A percentile compares a stretch with the other conserved stretches of the same genome.
These are phyloP conservation scores for Cantharis rufa DNA, from an alignment of 2,888 invertebrate genomes.

Conservation along the genomic window DNA sequence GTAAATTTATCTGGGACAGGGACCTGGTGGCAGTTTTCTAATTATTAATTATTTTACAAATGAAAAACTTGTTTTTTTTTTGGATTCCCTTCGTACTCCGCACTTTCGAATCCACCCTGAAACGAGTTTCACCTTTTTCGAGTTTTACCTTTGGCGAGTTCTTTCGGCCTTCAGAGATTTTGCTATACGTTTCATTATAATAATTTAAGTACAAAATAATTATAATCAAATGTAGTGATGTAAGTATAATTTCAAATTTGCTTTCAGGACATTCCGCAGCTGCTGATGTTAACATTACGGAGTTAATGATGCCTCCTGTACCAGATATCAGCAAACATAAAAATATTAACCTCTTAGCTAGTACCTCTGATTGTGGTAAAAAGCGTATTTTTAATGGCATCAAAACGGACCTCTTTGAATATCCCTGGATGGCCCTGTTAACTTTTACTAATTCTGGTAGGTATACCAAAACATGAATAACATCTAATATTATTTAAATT, in stretches of 20 bases:
- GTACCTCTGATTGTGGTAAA: constrained; percentile 2
- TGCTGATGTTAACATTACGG: background rate
- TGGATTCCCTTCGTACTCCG: too few relatives aligned
- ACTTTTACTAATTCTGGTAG: constrained; percentile 58
- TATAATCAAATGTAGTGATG: too few relatives aligned
- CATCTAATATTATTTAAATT: background rate
- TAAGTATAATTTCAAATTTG: background rate
- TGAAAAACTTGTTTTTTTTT: too few relatives aligned
- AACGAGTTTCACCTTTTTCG: too few relatives aligned
- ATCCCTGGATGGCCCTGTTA: constrained; percentile 77
- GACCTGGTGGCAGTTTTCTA: too few relatives aligned
- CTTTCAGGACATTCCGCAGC: background rate
- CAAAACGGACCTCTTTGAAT: constrained; percentile 64
- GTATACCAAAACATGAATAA: constrained; percentile 12
- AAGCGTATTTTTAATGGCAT: constrained; percentile 54
- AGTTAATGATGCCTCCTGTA: constrained; percentile 23
- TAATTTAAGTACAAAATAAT: too few relatives aligned
- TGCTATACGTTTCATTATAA: too few relatives aligned
- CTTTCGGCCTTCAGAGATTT: too few relatives aligned
- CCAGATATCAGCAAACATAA: constrained; percentile 29
- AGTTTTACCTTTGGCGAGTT: too few relatives aligned
- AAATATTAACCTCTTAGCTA: constrained; percentile 2
- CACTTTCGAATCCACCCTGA: too few relatives aligned
- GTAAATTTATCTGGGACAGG: too few relatives aligned
- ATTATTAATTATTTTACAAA: too few relatives aligned